phyloP scores from a whole-genome alignment of 2,113 vertebrate species.

The Pteruthius melanotis region DNA sequence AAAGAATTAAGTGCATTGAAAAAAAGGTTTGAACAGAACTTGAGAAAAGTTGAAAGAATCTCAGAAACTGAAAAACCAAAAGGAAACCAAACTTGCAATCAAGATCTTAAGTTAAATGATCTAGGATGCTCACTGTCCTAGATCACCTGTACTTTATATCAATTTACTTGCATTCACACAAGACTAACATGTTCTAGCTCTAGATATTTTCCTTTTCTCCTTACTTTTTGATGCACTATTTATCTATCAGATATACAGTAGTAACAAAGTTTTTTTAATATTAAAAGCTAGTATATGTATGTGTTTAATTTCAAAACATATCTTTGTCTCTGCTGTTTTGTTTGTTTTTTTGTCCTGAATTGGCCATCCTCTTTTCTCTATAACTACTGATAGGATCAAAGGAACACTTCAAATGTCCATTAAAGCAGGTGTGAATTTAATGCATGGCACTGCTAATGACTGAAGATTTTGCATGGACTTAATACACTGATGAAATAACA shows the following conservation, averaged over 20 bases:
- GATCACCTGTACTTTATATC: not conserved
- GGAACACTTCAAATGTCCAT: not conserved
- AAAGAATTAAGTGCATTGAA: not conserved
- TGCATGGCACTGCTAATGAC: not conserved
- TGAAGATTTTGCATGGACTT: not conserved
- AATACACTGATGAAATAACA: not conserved
- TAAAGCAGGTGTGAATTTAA: not conserved
- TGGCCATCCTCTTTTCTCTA: not conserved
- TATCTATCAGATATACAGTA: not conserved
- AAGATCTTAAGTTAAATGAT: not conserved
- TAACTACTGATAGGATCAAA: not conserved
- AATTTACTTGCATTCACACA: not conserved
- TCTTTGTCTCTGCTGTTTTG: not conserved
- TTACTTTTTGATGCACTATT: not conserved
- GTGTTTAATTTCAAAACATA: not conserved
- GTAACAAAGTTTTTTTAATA: not conserved
- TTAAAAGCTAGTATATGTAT: not conserved
- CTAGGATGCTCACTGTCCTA: not conserved
- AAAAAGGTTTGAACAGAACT: not conserved
- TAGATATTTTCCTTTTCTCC: not conserved
- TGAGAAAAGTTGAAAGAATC: not conserved
- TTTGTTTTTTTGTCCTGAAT: not conserved
- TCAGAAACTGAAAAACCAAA: not conserved
- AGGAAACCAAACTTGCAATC: not conserved
- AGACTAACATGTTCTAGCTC: not conserved